A percentile compares a stretch with the other conserved stretches of the same genome.
Conservation (phyloP, 1,140 invertebrate species). For the Anoplophora glabripennis region DNA sequence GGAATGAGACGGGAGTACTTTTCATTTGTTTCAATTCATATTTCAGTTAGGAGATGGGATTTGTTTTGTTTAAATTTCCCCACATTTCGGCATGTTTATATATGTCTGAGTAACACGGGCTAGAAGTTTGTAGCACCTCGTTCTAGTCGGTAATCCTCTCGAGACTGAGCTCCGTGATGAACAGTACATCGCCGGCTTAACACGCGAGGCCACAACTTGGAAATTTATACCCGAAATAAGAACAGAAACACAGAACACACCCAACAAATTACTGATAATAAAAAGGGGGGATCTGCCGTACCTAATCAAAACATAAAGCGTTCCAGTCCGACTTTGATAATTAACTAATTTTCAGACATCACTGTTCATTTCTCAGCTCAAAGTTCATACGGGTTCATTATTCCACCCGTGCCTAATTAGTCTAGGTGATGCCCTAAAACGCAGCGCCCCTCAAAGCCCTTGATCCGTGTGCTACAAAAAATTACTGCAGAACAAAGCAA, state of each 20-base stretch:
- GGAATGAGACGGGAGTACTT: too few relatives aligned
- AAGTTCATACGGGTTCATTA: constrained; percentile 49
- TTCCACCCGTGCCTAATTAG: constrained; percentile 20
- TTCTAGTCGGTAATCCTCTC: neutral
- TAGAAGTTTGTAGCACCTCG: constrained; percentile 1
- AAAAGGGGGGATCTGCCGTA: constrained; percentile 8
- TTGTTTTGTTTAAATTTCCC: too few relatives aligned
- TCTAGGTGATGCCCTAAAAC: neutral
- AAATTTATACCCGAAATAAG: constrained; percentile 8
- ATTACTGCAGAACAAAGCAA: too few relatives aligned
- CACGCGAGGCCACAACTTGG: neutral
- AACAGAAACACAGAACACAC: constrained; percentile 8
- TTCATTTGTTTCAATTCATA: too few relatives aligned
- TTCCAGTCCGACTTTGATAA: constrained; percentile 38
- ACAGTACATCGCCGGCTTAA: constrained; percentile 4
- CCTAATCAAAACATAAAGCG: constrained; percentile 28
- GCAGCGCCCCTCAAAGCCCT: too few relatives aligned
- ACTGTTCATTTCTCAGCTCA: constrained; percentile 46
- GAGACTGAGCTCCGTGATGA: constrained; percentile 6
- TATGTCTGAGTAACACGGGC: neutral
- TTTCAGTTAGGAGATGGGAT: too few relatives aligned
- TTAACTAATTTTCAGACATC: constrained; percentile 45
- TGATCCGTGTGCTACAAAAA: too few relatives aligned
- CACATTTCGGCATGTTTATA: too few relatives aligned
- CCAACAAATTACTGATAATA: constrained; percentile 18